Evolutionary conservation across 1,140 invertebrate genomes (phyloP).

Genomic region (Maniola jurtina): DNA sequence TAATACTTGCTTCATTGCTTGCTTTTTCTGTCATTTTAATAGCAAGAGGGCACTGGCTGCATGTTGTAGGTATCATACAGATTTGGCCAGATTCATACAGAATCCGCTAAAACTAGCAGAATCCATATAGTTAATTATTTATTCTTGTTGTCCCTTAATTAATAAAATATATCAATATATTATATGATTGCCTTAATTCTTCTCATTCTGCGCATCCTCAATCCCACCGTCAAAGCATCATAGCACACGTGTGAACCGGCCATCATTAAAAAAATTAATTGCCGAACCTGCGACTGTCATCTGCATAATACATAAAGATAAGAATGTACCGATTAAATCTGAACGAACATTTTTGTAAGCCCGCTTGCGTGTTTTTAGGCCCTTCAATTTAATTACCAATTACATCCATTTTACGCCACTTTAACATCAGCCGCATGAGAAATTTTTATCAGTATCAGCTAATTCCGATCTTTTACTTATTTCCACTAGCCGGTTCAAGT

Average conservation of each 20-base stretch:
- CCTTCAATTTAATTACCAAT: slow-evolving; percentile 2
- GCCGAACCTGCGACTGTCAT: background rate
- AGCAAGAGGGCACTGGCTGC: too few species aligned
- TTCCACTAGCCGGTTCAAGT: too few species aligned
- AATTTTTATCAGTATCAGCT: background rate
- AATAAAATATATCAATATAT: too few species aligned
- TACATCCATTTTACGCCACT: background rate
- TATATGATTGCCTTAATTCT: too few species aligned
- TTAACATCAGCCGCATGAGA: background rate
- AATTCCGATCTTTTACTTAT: background rate
- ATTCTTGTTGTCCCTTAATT: too few species aligned
- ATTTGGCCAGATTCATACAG: too few species aligned
- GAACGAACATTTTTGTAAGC: background rate
- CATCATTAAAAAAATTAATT: slow-evolving; percentile 1
- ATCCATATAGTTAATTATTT: too few species aligned
- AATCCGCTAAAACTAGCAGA: too few species aligned
- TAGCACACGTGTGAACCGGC: background rate
- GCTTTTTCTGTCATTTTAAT: too few species aligned
- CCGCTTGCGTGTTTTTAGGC: background rate
- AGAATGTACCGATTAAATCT: background rate
- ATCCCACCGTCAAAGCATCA: background rate
- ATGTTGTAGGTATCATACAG: too few species aligned
- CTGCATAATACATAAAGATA: slow-evolving; percentile 3
- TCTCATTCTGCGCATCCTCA: background rate
- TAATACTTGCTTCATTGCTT: too few species aligned